Evolutionary conservation across 2,797 vertebrate species (phyloP), one percentile per base, ranked within the genome.

Genomic region (Aulostomus chinensis): DNA sequence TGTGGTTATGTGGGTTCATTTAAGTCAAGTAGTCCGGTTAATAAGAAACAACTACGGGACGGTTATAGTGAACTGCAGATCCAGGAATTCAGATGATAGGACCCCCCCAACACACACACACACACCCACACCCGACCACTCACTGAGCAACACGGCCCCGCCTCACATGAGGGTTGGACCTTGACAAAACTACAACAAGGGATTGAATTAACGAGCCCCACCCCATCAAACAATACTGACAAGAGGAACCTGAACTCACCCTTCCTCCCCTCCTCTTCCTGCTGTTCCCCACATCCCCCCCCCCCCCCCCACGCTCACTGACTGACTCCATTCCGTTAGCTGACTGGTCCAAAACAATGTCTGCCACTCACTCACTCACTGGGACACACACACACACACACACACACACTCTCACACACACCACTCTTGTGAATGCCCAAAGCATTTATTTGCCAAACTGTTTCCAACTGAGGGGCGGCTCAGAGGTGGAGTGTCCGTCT

Each of bases 361-460:
- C 35, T 17, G 39, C 21, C 13, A 37, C n/a, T n/a, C n/a, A n/a
- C n/a, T n/a, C n/a, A n/a, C n/a, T 49, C 38, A 29, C 37, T 10
- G 47, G 26, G 33, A 39, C 52, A 62, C 11, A 7, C 12, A 26
- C 37, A 43, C 34, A 20, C 25, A 46, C 45, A 47, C 49, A 45
- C 59, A 60, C 40, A 51, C 40, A 40, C 52, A 32, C 38, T 32
- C 28, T 50, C 52, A 61, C 35, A 18, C 21, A 51, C 54, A 56
- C 46, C n/a, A n/a, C n/a, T n/a, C n/a, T n/a, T n/a, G n/a, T n/a
- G n/a, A n/a, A n/a, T n/a, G 4, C n/a, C 29, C 9, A 1, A 29
- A 49, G 55, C 38, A 26, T 63, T 66, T 46, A 64, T 61, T 38
- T 46, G 22, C 15, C 24, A 55, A 40, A 52, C 13, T 8, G 34